A percentile compares a stretch with the other conserved stretches of the same genome.
Conservation (phyloP, 2,113 vertebrate genomes). For the Himantopus leucocephalus region DNA sequence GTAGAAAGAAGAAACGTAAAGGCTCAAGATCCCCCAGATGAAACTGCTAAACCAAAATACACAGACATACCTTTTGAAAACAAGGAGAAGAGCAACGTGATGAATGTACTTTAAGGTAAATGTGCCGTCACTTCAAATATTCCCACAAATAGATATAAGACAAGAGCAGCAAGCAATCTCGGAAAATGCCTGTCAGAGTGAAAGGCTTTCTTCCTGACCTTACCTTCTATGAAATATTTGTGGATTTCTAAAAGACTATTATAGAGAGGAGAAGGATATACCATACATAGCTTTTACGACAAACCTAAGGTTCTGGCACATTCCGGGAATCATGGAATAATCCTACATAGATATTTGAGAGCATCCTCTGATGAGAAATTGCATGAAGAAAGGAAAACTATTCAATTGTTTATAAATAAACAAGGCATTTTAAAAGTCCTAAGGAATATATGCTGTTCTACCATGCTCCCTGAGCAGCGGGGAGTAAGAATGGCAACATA, state of each 20-base stretch:
- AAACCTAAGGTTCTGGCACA: background rate
- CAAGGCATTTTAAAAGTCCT: background rate
- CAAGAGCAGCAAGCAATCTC: conserved; percentile 1
- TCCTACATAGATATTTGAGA: background rate
- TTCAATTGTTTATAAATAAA: background rate
- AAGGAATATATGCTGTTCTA: background rate
- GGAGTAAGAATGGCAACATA: background rate
- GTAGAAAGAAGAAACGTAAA: background rate
- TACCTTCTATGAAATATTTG: background rate
- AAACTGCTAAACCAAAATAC: background rate
- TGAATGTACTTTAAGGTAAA: conserved; percentile 27
- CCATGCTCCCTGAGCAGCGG: background rate
- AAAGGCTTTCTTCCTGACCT: conserved; percentile 19
- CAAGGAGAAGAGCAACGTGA: background rate
- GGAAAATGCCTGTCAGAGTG: conserved; percentile 8
- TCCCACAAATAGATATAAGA: conserved; percentile 4
- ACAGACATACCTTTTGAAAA: background rate
- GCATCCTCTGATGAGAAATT: background rate
- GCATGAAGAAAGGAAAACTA: background rate
- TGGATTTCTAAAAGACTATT: background rate
- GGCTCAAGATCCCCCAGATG: background rate
- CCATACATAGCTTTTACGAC: background rate
- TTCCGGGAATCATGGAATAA: background rate
- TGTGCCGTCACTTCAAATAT: conserved; percentile 7
- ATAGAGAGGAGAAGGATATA: background rate